Evolutionary conservation across 2,888 invertebrate species (phyloP), one percentile per base, ranked within the genome.

Genomic region (Psococerastis gibbosa): DNA sequence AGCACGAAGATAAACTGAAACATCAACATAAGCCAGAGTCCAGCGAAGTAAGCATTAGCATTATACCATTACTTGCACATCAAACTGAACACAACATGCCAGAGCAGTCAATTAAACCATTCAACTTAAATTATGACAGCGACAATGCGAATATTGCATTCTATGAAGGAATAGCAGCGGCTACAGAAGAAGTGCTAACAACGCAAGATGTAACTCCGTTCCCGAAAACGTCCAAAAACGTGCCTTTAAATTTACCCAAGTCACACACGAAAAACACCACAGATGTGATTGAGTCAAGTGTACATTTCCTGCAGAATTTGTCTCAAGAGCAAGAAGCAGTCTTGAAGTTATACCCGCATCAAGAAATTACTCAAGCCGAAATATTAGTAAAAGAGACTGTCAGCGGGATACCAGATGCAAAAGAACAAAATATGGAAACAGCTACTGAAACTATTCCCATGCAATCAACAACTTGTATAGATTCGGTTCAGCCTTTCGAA

Each of bases 211-310:
- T 13, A 3, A 33, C 4, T 33, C 17, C 17, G 9, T 9, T 33
- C 33, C 33, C 5, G 33, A 4, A 6, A 33, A 9, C n/a, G 9
- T 16, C 6, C 6, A 33, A 6, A 9, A 33, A 17, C 9, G 17
- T 33, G 6, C 33, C 33, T 23, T 8, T 42, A 31, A 42, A 41
- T 11, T 27, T 42, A 22, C 27, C 27, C 16, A 32, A 42, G 32
- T 42, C 27, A 42, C 23, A 31, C 31, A 16, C 42, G 17, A 42
- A 31, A 4, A 22, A 33, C 5, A 9, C 17, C n/a, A n/a, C n/a
- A n/a, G n/a, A n/a, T n/a, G n/a, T n/a, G n/a, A n/a, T n/a, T n/a
- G n/a, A n/a, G n/a, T n/a, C n/a, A n/a, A n/a, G n/a, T n/a, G n/a
- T n/a, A n/a, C n/a, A n/a, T n/a, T n/a, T n/a, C n/a, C n/a, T n/a